phyloP scores from a whole-genome alignment of 1,140 invertebrate species.

The Cotesia chilonis region DNA sequence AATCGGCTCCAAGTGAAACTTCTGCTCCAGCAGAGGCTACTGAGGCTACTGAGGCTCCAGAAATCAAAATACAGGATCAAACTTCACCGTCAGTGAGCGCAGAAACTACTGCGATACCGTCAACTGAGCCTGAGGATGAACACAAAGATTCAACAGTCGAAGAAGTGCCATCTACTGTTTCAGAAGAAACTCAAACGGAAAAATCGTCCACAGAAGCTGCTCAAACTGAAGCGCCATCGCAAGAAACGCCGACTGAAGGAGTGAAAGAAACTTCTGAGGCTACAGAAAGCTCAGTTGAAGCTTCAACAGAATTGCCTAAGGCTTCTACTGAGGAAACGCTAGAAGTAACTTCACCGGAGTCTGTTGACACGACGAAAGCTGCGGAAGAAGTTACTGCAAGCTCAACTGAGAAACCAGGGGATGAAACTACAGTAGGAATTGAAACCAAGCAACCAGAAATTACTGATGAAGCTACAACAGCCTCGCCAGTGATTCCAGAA shows the following conservation, averaged over 20 bases:
- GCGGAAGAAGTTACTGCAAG: neutral
- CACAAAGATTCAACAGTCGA: too few relatives aligned
- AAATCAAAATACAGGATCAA: conserved; percentile 3
- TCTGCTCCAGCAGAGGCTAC: neutral
- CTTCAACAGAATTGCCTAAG: neutral
- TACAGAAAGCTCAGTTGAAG: neutral
- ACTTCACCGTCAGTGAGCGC: conserved; percentile 8
- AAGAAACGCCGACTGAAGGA: neutral
- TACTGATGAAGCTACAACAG: neutral
- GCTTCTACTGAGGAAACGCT: neutral
- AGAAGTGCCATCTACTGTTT: neutral
- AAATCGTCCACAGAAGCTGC: neutral
- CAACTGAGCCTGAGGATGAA: too few relatives aligned
- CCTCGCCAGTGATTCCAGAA: conserved; percentile 19
- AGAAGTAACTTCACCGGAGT: conserved; percentile 32
- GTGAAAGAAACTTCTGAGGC: conserved; percentile 27
- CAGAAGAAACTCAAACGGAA: conserved; percentile 22
- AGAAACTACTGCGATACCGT: conserved; percentile 10
- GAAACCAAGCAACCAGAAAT: neutral
- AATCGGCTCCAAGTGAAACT: conserved; percentile 3
- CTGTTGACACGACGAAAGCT: conserved; percentile 36
- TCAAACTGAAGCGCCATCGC: neutral
- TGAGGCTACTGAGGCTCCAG: conserved; percentile 28
- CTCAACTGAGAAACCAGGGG: neutral
- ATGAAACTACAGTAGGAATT: neutral